Percentiles rank a stretch among this genome's conserved stretches.
Conservation (phyloP, 2,797 vertebrate genomes). For the Pangasius macronema region DNA sequence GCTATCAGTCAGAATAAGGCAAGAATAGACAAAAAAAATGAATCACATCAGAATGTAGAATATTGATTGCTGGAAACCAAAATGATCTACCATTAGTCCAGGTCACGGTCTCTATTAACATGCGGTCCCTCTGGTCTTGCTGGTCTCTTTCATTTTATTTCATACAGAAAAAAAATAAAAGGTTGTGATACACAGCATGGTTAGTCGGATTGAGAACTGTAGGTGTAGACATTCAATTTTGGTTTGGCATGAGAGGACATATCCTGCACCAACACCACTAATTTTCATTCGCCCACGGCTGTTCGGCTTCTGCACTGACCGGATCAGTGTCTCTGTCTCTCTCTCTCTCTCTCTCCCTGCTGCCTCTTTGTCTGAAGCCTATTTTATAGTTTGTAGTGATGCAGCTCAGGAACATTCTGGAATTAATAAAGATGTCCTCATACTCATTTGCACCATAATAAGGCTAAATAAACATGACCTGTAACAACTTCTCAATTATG, state of each 20-base stretch:
- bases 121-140: not conserved
- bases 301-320: not conserved
- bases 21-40: not conserved
- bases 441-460: not conserved
- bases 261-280: slow-evolving; percentile 19
- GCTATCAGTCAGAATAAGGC: not conserved
- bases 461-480: not conserved
- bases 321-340: not conserved
- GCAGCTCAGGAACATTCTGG: not conserved
- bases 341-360: not conserved
- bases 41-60: not conserved
- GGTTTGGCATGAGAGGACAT: slow-evolving; percentile 17
- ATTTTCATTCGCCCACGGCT: slow-evolving; percentile 18
- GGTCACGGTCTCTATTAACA: not conserved
- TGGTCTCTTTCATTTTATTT: not conserved
- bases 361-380: not conserved
- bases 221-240: not conserved
- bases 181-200: not conserved
- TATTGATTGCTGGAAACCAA: not conserved
- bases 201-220: not conserved
- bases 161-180: not conserved
- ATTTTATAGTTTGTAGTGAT: not conserved
- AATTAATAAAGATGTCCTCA: not conserved
- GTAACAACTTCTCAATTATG: not conserved
- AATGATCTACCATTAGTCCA: not conserved